Evolutionary conservation across 2,113 vertebrate genomes (phyloP), one percentile per base, ranked within the genome.

Genomic region (Myotis davidii): DNA sequence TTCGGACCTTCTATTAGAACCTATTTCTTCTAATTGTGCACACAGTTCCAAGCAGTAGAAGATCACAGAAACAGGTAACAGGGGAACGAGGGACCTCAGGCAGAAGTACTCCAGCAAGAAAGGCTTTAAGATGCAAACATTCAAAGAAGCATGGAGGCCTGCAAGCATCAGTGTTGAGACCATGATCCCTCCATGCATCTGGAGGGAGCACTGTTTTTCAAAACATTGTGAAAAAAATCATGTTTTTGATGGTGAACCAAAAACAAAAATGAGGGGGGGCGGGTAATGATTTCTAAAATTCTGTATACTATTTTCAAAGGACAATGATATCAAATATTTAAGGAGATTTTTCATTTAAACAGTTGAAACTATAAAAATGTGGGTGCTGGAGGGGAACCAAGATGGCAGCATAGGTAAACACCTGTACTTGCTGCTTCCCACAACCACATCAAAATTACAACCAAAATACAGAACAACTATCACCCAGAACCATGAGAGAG

Each of bases 21-120:
- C 27, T 54, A 34, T 83, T 70, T 86, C 74, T 94, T 92, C 69
- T 91, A 50, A 84, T 93, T 91, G 14, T 54, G 64, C 21, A 34
- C 23, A 88, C 2, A 37, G n/a, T 64, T 79, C 64, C 70, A 84
- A 69, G 56, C 91, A 84, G 16, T 23, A 87, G 17, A 64, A 83
- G 29, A 54, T 3, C 7, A 64, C 48, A 69, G 27, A 34, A 78
- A n/a, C 69, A 93, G 34, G 56, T 20, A 17, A 14, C n/a, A 16
- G 10, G 10, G 42, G 37, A 42, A 45, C 5, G 34, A 50, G 32
- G 34, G 5, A 25, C 9, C 25, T 65, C 61, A 25, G 56, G 34
- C 27, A 70, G 32, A 91, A 91, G 77, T 18, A 59, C n/a, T 39
- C 48, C n/a, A 54, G 14, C 5, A 52, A 54, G 0, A 32, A 32